phyloP scores from a whole-genome alignment of 2,888 invertebrate genomes.

The Bellardia pandia region DNA sequence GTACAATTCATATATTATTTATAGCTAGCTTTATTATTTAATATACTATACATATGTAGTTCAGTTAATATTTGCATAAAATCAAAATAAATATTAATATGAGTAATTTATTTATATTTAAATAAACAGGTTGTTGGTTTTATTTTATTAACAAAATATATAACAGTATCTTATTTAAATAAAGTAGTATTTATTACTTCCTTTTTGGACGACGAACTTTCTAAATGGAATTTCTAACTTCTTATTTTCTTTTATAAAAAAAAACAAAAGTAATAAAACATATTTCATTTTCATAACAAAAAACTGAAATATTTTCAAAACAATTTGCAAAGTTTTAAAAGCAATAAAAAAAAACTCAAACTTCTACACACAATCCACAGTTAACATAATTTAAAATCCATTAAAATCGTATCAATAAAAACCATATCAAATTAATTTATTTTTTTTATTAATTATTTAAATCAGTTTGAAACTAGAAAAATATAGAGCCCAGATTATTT shows the following conservation, averaged over 20 bases:
- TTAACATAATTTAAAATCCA: constrained; percentile 26
- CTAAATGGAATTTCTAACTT: neutral
- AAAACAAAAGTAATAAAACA: constrained; percentile 1
- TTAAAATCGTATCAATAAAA: constrained; percentile 31
- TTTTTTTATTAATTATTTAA: constrained; percentile 38
- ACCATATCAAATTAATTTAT: neutral
- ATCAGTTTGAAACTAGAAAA: constrained; percentile 22
- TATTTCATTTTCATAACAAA: neutral
- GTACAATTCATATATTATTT: no score
- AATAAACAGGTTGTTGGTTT: neutral
- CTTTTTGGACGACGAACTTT: constrained; percentile 7
- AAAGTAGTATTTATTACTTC: neutral
- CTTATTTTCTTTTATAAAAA: neutral
- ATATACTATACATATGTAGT: no score
- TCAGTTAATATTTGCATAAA: neutral
- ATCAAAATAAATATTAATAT: neutral
- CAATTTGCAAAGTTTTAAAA: neutral
- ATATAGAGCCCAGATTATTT: neutral
- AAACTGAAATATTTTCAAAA: neutral
- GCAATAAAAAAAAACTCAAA: neutral
- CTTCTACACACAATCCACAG: neutral
- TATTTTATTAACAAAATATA: neutral
- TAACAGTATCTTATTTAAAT: neutral
- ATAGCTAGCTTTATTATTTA: no score
- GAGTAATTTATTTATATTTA: neutral